phyloP scores from a whole-genome alignment of 2,888 invertebrate species.

The Drosophila koepferae region DNA sequence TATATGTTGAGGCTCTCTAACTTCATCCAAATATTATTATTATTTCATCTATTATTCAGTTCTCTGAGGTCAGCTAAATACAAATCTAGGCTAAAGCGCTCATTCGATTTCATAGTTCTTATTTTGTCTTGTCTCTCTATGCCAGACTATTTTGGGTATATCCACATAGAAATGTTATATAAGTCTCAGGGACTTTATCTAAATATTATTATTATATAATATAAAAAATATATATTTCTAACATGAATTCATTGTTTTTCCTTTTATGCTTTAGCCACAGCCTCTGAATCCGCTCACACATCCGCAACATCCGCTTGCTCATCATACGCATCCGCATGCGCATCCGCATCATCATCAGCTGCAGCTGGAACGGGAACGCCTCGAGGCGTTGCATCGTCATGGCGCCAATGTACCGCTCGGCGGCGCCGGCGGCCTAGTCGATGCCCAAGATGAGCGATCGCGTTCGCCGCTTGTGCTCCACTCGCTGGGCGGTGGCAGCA shows the following conservation, averaged over 20 bases:
- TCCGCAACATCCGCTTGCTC: slow-evolving; percentile 52
- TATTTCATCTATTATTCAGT: too few species aligned
- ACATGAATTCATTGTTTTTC: background rate
- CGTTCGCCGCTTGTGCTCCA: slow-evolving; percentile 80
- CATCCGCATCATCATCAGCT: slow-evolving; percentile 80
- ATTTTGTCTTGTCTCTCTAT: too few species aligned
- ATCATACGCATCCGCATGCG: slow-evolving; percentile 50
- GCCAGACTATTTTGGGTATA: too few species aligned
- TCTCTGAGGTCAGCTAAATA: background rate
- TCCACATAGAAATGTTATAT: too few species aligned
- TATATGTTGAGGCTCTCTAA: too few species aligned
- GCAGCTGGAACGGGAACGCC: slow-evolving; percentile 68
- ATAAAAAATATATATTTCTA: background rate
- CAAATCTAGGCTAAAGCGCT: background rate
- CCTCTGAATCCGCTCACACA: slow-evolving; percentile 43
- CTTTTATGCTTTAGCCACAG: slow-evolving; percentile 24
- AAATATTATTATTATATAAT: background rate
- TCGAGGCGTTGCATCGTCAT: slow-evolving; percentile 75
- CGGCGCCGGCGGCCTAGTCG: slow-evolving; percentile 36
- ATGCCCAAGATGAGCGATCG: slow-evolving; percentile 83
- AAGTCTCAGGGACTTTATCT: background rate
- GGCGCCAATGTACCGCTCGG: slow-evolving; percentile 39
- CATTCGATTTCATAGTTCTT: background rate
- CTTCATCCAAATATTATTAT: background rate
- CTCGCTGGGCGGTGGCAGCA: slow-evolving; percentile 59